Evolutionary conservation across 2,113 vertebrate species (phyloP).

Genomic region (Leuciscus idus): DNA sequence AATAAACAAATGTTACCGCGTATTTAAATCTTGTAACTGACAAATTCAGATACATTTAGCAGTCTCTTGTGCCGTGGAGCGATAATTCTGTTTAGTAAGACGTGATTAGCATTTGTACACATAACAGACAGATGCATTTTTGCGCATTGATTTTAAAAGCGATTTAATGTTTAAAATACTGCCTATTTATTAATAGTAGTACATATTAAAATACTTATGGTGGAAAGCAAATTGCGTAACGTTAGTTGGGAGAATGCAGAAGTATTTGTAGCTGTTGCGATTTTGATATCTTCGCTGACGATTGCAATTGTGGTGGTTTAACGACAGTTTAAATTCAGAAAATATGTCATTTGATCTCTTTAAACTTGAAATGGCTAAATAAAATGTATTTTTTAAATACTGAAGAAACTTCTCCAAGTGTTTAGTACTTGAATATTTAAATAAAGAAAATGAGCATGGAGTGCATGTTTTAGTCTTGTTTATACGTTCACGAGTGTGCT

Average conservation of each 20-base stretch:
- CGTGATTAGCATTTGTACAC: too few species aligned
- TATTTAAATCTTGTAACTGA: conserved; percentile 1
- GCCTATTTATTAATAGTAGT: background rate
- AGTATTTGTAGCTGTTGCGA: background rate
- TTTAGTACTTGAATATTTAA: background rate
- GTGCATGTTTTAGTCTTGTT: background rate
- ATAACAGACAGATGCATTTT: background rate
- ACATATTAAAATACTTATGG: background rate
- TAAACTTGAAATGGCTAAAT: background rate
- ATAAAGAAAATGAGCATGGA: background rate
- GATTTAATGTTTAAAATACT: background rate
- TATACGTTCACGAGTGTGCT: background rate
- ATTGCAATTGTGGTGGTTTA: too few species aligned
- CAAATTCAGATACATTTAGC: background rate
- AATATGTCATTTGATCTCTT: background rate
- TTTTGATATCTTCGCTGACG: background rate
- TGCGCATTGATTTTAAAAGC: background rate
- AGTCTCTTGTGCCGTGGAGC: too few species aligned
- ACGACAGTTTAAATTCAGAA: background rate
- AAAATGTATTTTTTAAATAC: background rate
- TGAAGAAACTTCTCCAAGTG: background rate
- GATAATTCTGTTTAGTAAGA: background rate
- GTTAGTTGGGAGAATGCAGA: too few species aligned
- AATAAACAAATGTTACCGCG: conserved; percentile 25
- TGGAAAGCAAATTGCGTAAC: background rate